These are phyloP conservation scores for Eurois occulta DNA, from an alignment of 2,888 invertebrate species.

Conservation along the genomic window DNA sequence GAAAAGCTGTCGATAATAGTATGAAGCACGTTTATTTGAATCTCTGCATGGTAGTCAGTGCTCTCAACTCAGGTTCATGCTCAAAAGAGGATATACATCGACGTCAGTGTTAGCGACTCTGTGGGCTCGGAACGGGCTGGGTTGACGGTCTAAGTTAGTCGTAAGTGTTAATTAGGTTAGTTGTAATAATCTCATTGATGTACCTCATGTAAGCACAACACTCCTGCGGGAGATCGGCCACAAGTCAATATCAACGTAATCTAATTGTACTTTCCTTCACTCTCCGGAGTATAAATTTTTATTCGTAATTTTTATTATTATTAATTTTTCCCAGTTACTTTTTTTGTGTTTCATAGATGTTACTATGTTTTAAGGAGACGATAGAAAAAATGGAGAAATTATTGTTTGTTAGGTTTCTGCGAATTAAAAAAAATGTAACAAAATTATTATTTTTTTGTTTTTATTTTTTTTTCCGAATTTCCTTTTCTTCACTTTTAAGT, in stretches of 20 bases:
- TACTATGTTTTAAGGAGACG: conserved; percentile 90
- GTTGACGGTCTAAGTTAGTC: conserved; percentile 81
- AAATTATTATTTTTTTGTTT: conserved; percentile 85
- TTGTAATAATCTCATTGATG: conserved; percentile 88
- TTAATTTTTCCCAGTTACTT: conserved; percentile 87
- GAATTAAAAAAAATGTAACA: conserved; percentile 90
- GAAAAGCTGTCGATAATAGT: conserved; percentile 54
- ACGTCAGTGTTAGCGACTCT: conserved; percentile 69
- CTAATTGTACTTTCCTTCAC: conserved; percentile 89
- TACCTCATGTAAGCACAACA: conserved; percentile 83
- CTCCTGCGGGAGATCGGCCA: conserved; percentile 81
- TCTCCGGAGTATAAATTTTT: conserved; percentile 89
- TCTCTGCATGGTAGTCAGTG: conserved; percentile 88
- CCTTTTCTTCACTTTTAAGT: conserved; percentile 71
- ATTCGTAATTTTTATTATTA: conserved; percentile 86
- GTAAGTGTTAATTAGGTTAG: conserved; percentile 88
- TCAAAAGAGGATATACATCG: conserved; percentile 77
- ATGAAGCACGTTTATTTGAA: conserved; percentile 81
- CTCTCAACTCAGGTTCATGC: conserved; percentile 82
- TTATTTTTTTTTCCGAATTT: conserved; percentile 79
- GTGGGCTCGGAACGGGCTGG: conserved; percentile 72
- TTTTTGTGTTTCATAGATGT: conserved; percentile 91
- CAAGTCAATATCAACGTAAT: conserved; percentile 82
- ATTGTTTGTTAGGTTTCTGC: conserved; percentile 91
- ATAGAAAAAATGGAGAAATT: conserved; percentile 87